Base-by-base conservation (phyloP, 2,888 invertebrate species). In the Ferdinandea cuprea region DNA sequence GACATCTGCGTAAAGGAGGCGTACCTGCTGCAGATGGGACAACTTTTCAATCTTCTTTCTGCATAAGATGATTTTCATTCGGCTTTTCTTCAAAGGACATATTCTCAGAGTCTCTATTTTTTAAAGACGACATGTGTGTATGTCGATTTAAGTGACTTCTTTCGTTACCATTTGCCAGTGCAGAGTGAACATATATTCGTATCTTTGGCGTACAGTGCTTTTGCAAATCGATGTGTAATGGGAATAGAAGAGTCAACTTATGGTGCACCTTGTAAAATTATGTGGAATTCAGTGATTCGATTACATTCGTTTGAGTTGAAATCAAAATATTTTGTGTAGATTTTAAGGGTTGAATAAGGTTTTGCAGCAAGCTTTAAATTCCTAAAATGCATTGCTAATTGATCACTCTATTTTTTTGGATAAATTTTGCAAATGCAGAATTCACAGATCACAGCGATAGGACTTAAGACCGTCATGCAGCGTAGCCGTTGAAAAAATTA, bases 11-110 rank as follows among this genome's bases (percentile, higher is more conserved):
- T 6, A 9, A 13, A n/a, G 17, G 13, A 19, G 25, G 44, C 13
- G 21, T 44, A 42, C 15, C 15, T 1, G 9, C 30, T 30, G 30
- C 8, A n/a, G n/a, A n/a, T n/a, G 42, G 17, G 7, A 32, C 17
- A 66, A 21, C 44, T 32, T 56, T 35, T 46, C 15, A 68, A 68
- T 68, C 17, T 25, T 35, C 56, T 48, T 37, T 46, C 37, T 21
- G 46, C 37, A 56, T 58, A 68, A 58, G 46, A 68, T 46, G 68
- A 68, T 68, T 68, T 56, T 35, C 46, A 13, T 68, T 56, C 25
- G 35, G 46, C 56, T 46, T 58, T 56, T 56, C 56, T 56, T 25
- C 28, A 46, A 58, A 56, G 44, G 56, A 56, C 35, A 46, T 68
- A 21, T 56, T 44, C 68, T 25, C 13, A 56, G 56, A n/a, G n/a